Evolutionary conservation across 2,113 vertebrate species (phyloP).

Genomic region (Ptilonorhynchus violaceus): DNA sequence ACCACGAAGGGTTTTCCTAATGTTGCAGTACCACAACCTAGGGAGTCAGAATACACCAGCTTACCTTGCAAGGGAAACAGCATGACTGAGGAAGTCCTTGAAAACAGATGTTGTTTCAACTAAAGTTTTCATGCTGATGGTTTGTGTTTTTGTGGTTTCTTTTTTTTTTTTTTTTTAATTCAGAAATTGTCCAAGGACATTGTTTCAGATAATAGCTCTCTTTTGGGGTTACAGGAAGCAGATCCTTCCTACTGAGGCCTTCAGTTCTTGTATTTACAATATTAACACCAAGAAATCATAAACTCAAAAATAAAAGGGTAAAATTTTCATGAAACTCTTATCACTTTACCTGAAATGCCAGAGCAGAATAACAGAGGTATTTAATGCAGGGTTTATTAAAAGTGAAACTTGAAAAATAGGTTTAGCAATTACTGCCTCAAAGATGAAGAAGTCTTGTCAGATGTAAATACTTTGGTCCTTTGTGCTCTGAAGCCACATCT

Average conservation of each 20-base stretch:
- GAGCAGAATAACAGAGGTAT: not conserved
- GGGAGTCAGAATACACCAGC: slow-evolving; percentile 27
- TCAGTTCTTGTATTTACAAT: not conserved
- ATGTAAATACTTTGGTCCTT: not conserved
- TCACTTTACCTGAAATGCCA: not conserved
- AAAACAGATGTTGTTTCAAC: slow-evolving; percentile 51
- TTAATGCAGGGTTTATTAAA: not conserved
- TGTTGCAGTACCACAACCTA: not conserved
- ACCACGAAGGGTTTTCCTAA: not conserved
- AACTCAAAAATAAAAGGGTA: not conserved
- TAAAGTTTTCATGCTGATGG: not conserved
- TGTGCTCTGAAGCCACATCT: not conserved
- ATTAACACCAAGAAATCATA: not conserved
- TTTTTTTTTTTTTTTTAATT: not conserved
- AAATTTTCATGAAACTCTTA: not conserved
- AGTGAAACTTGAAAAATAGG: not conserved
- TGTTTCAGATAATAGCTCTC: not conserved
- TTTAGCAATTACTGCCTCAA: not conserved
- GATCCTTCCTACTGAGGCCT: not conserved
- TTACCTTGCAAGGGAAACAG: slow-evolving; percentile 37
- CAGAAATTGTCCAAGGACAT: slow-evolving; percentile 18
- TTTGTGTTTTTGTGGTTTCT: not conserved
- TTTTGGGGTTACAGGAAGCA: not conserved
- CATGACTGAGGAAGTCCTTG: slow-evolving; percentile 59
- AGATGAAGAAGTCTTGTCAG: not conserved